phyloP scores from a whole-genome alignment of 1,140 invertebrate species.

The Drosophila simulans region DNA sequence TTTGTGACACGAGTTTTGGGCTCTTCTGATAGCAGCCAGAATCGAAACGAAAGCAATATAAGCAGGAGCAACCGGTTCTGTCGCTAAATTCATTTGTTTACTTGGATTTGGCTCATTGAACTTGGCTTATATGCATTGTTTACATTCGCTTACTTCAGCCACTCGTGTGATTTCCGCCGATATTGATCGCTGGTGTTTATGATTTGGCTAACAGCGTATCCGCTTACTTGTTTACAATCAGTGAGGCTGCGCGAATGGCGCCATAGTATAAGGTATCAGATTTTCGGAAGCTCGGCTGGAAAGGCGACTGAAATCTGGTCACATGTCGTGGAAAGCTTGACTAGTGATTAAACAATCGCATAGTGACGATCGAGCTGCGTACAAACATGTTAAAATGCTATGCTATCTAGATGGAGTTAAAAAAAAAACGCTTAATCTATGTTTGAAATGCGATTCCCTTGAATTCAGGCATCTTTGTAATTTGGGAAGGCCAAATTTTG shows the following conservation, averaged over 20 bases:
- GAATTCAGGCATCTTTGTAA: no score
- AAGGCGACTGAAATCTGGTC: not conserved
- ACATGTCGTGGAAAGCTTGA: not conserved
- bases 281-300: not conserved
- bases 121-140: conserved; percentile 15
- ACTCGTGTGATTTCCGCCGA: not conserved
- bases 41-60: conserved; percentile 18
- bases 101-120: conserved; percentile 37
- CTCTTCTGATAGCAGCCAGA: conserved; percentile 31
- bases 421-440: no score
- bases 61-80: conserved; percentile 27
- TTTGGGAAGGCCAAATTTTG: not conserved
- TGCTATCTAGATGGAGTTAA: no score
- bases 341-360: no score
- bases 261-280: not conserved
- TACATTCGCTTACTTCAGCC: not conserved
- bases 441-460: no score
- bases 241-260: not conserved
- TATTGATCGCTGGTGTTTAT: not conserved
- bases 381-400: no score
- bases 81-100: conserved; percentile 14
- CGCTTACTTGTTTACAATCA: no score
- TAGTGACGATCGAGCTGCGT: not conserved
- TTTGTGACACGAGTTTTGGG: conserved; percentile 34
- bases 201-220: not conserved